Conservation (phyloP, 2,888 invertebrate genomes). For the Priocnemis perturbator region DNA sequence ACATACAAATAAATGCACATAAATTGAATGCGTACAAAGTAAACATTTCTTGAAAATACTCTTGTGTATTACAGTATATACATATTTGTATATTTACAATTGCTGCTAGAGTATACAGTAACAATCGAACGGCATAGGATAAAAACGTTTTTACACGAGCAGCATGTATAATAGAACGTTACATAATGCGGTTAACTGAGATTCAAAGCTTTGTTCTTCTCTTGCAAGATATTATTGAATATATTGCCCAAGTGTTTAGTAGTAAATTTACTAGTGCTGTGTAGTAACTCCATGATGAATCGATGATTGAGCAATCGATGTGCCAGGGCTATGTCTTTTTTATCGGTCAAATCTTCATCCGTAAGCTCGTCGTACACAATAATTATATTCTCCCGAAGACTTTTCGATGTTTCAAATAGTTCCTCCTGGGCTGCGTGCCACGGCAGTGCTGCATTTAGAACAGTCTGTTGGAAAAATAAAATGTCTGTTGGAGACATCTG, state of each 20-base stretch:
- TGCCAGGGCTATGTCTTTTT: constrained; percentile 44
- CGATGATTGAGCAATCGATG: constrained; percentile 62
- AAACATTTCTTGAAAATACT: not conserved
- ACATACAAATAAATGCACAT: too few species aligned
- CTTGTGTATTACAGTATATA: not conserved
- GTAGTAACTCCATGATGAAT: constrained; percentile 49
- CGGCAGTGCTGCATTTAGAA: constrained; percentile 52
- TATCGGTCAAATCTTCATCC: constrained; percentile 41
- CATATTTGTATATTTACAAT: not conserved
- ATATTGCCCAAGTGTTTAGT: constrained; percentile 37
- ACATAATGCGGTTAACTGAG: not conserved
- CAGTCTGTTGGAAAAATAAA: constrained; percentile 44
- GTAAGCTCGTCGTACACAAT: constrained; percentile 46
- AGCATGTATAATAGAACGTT: not conserved
- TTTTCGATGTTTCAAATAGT: constrained; percentile 31
- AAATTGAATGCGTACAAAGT: too few species aligned
- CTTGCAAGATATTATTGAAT: constrained; percentile 23
- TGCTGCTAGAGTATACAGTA: too few species aligned
- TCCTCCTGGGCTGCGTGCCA: constrained; percentile 37
- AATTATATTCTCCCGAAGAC: constrained; percentile 46
- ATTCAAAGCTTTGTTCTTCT: not conserved
- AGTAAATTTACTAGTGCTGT: constrained; percentile 51
- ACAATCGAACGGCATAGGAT: not conserved
- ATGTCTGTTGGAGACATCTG: too few species aligned
- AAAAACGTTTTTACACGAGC: not conserved